A percentile compares a stretch with the other conserved stretches of the same genome.
Conservation (phyloP, 1,140 invertebrate genomes). For the Ectropis grisescens region DNA sequence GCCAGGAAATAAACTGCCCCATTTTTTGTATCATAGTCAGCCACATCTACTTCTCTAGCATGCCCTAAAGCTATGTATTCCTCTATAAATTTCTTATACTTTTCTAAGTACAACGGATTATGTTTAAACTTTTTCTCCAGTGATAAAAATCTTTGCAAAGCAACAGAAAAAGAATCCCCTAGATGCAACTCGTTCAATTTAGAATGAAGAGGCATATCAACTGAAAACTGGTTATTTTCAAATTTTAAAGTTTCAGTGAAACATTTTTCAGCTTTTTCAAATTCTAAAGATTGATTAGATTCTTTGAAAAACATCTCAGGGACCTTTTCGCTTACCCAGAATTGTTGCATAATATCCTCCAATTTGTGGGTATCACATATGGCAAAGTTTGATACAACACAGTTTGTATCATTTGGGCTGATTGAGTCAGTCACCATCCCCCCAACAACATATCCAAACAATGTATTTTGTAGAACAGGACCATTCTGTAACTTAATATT, state of each 20-base stretch:
- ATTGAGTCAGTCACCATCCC: conserved; percentile 1
- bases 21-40: not conserved
- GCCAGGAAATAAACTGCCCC: conserved; percentile 15
- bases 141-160: conserved; percentile 6
- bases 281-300: conserved; percentile 1
- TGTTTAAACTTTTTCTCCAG: conserved; percentile 13
- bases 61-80: conserved; percentile 25
- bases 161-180: conserved; percentile 9
- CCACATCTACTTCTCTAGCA: conserved; percentile 14
- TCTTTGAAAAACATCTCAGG: conserved; percentile 1
- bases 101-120: conserved; percentile 5
- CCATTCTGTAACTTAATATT: conserved; percentile 2
- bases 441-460: conserved; percentile 12
- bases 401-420: not conserved
- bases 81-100: conserved; percentile 26
- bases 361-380: conserved; percentile 4
- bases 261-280: conserved; percentile 4
- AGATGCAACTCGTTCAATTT: conserved; percentile 3
- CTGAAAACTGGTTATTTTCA: conserved; percentile 7
- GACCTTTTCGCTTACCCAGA: conserved; percentile 7
- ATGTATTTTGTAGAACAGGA: conserved; percentile 7
- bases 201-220: conserved; percentile 4
- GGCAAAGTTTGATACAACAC: conserved; percentile 4
- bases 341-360: conserved; percentile 7
- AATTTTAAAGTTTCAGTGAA: conserved; percentile 7